These are phyloP conservation scores for Peromyscus leucopus DNA, from an alignment of 2,113 vertebrate genomes.

Conservation along the genomic window DNA sequence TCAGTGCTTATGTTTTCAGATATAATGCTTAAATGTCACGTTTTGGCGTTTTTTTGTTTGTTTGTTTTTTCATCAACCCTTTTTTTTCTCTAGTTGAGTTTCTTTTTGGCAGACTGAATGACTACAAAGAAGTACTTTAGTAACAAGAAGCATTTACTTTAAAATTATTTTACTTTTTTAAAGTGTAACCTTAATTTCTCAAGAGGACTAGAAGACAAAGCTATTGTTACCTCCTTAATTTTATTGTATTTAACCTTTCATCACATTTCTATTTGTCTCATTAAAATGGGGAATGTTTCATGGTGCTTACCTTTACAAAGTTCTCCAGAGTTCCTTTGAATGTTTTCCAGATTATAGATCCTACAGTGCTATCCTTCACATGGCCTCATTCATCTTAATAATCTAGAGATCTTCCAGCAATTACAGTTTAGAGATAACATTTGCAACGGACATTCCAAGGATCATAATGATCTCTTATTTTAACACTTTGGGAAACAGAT, in stretches of 20 bases:
- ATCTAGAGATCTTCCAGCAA: slow-evolving; percentile 54
- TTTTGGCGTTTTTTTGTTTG: too few species aligned
- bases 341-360: slow-evolving; percentile 47
- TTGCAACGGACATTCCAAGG: slow-evolving; percentile 22
- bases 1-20: slow-evolving; percentile 23
- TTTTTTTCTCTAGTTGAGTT: not conserved
- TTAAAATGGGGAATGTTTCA: slow-evolving; percentile 64
- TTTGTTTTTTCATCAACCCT: slow-evolving; percentile 29
- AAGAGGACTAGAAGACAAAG: slow-evolving; percentile 16
- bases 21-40: not conserved
- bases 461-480: slow-evolving; percentile 18
- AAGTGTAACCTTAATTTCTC: not conserved
- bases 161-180: slow-evolving; percentile 49
- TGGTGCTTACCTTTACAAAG: slow-evolving; percentile 28
- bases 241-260: slow-evolving; percentile 54
- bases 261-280: slow-evolving; percentile 60
- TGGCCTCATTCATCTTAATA: slow-evolving; percentile 64
- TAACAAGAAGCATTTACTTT: slow-evolving; percentile 14
- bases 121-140: slow-evolving; percentile 36
- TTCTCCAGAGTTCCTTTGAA: slow-evolving; percentile 14
- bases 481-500: slow-evolving; percentile 30
- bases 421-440: slow-evolving; percentile 30
- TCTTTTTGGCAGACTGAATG: not conserved
- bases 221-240: slow-evolving; percentile 35
- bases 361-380: not conserved